Evolutionary conservation across 2,797 vertebrate species (phyloP), one percentile per base, ranked within the genome.

Genomic region (Leptodactylus fallax): DNA sequence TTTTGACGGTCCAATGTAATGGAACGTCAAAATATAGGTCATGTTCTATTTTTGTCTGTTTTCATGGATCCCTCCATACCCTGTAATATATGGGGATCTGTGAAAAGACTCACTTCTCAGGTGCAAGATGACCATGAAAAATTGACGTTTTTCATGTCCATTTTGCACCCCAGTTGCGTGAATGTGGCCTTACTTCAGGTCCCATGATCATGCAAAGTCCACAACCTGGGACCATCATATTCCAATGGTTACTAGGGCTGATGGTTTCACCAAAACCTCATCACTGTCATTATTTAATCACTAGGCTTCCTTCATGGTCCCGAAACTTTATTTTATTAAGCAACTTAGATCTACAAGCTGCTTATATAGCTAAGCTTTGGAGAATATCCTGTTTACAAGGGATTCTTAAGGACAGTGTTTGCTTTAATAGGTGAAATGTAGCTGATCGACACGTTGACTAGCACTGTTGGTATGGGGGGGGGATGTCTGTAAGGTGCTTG

Each of bases 301-400:
- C 16, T 19, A 74, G 69, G 21, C 12, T n/a, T 84, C 14, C 63
- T 85, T 85, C 58, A 79, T 65, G 74, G 60, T 79, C 47, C 47
- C 60, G 58, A 77, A 85, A 78, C 45, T 78, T 85, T 78, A 74
- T 74, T 47, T 21, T 11, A 61, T 85, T 63, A 85, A 85, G 83
- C 72, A 19, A 72, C 83, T 85, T 85, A 69, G 25, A 61, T 49
- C 17, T 72, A 60, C 65, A 86, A 86, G 85, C 85, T 61, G 85
- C 85, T 86, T 86, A 80, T 7, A 67, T 13, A 25, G 11, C 63
- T 72, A 60, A 60, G 51, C 63, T 56, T 86, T 80, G 36, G 11
- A 72, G 78, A 71, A 81, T 79, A 86, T 81, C 51, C 60, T 56
- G 27, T 81, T 86, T 80, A 81, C 23, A 72, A 80, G 78, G 78